Conservation (phyloP, 1,140 invertebrate genomes). For the Nephila pilipes region DNA sequence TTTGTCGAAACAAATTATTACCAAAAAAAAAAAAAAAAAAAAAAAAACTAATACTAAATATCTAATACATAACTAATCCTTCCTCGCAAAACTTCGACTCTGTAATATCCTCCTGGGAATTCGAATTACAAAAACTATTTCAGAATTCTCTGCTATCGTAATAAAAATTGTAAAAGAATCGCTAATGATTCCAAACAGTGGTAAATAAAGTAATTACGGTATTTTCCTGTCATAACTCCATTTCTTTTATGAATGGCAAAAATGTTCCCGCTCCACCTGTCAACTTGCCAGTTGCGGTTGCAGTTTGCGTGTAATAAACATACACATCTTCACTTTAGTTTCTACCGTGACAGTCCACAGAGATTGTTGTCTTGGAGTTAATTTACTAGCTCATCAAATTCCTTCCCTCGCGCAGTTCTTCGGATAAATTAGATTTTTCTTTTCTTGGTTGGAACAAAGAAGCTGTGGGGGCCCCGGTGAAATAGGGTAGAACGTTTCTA, state of each 20-base stretch:
- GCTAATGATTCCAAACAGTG: too few relatives aligned
- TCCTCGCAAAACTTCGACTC: too few relatives aligned
- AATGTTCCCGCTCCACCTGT: not conserved
- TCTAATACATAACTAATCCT: too few relatives aligned
- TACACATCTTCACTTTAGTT: not conserved
- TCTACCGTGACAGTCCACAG: not conserved
- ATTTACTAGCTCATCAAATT: conserved; percentile 54
- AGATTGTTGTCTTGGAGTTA: conserved; percentile 38
- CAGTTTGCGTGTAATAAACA: conserved; percentile 53
- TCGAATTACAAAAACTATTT: too few relatives aligned
- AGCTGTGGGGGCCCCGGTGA: not conserved
- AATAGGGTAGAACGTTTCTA: conserved; percentile 42
- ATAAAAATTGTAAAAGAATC: too few relatives aligned
- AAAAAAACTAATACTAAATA: too few relatives aligned
- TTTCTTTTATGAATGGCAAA: not conserved
- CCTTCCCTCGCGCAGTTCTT: not conserved
- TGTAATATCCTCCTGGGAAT: too few relatives aligned
- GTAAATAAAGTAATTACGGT: not conserved
- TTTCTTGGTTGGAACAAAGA: not conserved
- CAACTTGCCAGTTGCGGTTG: conserved; percentile 2
- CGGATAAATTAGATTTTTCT: conserved; percentile 67
- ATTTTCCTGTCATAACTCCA: not conserved
- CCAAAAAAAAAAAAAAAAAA: too few relatives aligned
- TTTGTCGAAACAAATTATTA: too few relatives aligned
- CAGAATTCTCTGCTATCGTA: too few relatives aligned